These are phyloP conservation scores for Bucorvus abyssinicus DNA, from an alignment of 2,797 vertebrate species.

Conservation along the genomic window DNA sequence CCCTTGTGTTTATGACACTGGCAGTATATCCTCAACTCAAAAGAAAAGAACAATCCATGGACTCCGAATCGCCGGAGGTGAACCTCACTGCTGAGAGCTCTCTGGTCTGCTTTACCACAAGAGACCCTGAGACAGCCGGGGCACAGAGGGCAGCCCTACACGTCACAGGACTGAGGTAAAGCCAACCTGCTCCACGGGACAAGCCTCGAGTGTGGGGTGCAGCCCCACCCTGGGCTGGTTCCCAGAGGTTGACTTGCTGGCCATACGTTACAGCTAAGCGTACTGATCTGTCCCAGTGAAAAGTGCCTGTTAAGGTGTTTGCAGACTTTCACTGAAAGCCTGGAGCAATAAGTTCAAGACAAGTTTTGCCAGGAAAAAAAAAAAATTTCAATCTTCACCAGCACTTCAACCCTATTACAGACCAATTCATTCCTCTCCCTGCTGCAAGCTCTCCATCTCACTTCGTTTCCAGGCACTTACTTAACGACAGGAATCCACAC, in stretches of 20 bases:
- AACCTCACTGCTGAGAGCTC: neutral
- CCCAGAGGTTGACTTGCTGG: neutral
- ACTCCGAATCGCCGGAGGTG: neutral
- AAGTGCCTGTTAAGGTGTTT: neutral
- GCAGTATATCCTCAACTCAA: neutral
- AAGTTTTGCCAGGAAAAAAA: neutral
- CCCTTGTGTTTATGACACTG: neutral
- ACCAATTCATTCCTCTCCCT: neutral
- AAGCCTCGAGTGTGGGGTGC: neutral
- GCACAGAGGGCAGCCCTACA: neutral
- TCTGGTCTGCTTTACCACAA: neutral
- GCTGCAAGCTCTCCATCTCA: neutral
- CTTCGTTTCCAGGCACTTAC: neutral
- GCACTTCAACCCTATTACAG: neutral
- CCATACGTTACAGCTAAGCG: neutral
- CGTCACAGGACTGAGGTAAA: neutral
- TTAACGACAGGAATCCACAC: neutral
- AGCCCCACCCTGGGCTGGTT: neutral
- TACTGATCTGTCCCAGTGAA: neutral
- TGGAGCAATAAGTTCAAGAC: neutral
- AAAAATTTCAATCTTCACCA: neutral
- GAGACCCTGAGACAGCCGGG: neutral
- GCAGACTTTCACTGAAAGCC: neutral
- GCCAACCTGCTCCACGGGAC: neutral
- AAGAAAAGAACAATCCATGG: neutral